A percentile compares a stretch with the other conserved stretches of the same genome.
These are phyloP conservation scores for Monodelphis domestica DNA, from an alignment of 2,797 vertebrate species.

Conservation along the genomic window DNA sequence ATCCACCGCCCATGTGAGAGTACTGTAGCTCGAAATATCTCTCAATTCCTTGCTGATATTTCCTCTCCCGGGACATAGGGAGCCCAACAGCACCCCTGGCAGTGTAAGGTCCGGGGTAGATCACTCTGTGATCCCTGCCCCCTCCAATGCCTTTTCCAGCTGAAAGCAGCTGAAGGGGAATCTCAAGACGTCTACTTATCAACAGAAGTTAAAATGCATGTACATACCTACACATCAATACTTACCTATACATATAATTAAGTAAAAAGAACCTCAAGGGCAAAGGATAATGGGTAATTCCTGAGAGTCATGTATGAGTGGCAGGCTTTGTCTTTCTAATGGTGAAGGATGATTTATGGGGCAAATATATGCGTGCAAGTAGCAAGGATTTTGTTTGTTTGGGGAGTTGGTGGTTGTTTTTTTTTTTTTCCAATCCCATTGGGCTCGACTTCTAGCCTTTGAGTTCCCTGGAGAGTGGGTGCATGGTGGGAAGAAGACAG, in stretches of 20 bases:
- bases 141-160: neutral
- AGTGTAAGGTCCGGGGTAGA: neutral
- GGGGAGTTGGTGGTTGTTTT: neutral
- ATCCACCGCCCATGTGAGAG: slow-evolving; percentile 52
- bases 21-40: slow-evolving; percentile 42
- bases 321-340: neutral
- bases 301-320: too few species aligned
- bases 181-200: neutral
- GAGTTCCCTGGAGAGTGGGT: neutral
- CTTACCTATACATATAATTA: neutral
- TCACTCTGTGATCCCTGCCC: neutral
- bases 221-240: neutral
- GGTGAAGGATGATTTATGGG: neutral
- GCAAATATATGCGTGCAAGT: neutral
- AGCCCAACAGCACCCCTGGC: neutral
- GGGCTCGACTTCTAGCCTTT: neutral
- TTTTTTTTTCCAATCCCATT: neutral
- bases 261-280: neutral
- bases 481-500: neutral
- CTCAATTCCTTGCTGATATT: neutral
- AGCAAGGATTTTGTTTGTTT: neutral
- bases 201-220: neutral
- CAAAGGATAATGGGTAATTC: neutral
- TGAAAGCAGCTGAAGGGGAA: slow-evolving; percentile 14
- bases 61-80: neutral